Evolutionary conservation across 1,140 invertebrate genomes (phyloP), one percentile per base, ranked within the genome.

Genomic region (Diorhabda elongata): DNA sequence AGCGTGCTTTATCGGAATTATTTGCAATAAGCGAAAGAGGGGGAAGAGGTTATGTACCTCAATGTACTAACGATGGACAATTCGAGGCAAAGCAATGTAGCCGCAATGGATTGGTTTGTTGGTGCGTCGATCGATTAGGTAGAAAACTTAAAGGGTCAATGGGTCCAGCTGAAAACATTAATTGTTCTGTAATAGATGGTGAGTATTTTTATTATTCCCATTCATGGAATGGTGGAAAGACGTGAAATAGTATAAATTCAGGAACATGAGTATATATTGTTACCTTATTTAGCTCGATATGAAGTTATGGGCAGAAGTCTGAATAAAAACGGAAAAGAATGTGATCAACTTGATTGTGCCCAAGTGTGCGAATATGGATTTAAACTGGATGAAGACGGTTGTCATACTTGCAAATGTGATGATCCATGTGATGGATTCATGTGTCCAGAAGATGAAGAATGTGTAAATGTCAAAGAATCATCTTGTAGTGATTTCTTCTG

Each of bases 291-390:
- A 71, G 77, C 76, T 6, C 82, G 82, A 52, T 84, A 41, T 73
- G 84, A 73, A 74, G 82, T 79, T 60, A 69, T 75, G 80, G 75
- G 81, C 60, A 74, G 82, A 73, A 86, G 83, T 63, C 76, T 89
- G 78, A 69, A 78, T 73, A 73, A 77, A 58, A 65, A 73, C 74
- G 76, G 75, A 2, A 71, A 83, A 45, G 77, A 83, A 52, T 86
- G 85, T 69, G 84, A 86, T 58, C 79, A 82, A 9, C 84, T 88
- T 3, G 85, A 89, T 42, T 94, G 92, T 75, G 89, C 91, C 0
- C 89, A 91, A 6, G 86, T 92, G 44, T 95, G 93, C 75, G 91
- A 93, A 77, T 94, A 93, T 76, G 93, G 93, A 1, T 94, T 92
- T 76, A 90, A 90, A 78, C 85, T 86, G 4, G 91, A 92, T 62